Percentiles rank a stretch among this genome's conserved stretches.
These are phyloP conservation scores for Oscheius myriophilus DNA, from an alignment of 2,888 invertebrate species.

Conservation along the genomic window DNA sequence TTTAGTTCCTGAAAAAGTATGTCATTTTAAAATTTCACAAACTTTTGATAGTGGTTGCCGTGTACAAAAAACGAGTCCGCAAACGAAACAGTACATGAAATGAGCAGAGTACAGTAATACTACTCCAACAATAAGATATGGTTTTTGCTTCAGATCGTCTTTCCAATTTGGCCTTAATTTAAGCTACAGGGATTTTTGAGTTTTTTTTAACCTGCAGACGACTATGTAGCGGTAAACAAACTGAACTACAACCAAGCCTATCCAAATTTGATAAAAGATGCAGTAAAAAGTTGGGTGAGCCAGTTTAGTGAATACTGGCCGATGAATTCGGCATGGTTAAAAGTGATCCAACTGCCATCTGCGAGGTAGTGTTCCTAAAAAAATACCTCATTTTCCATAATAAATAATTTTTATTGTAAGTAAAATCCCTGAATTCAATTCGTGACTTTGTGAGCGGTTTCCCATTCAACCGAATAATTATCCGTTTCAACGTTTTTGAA, in stretches of 20 bases:
- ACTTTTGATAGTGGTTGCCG: too few relatives aligned
- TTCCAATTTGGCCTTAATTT: not conserved
- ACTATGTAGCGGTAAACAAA: slow-evolving; percentile 24
- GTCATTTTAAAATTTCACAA: too few relatives aligned
- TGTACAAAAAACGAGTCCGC: too few relatives aligned
- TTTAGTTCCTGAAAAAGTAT: too few relatives aligned
- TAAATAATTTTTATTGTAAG: too few relatives aligned
- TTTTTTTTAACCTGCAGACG: slow-evolving; percentile 12
- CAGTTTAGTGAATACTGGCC: not conserved
- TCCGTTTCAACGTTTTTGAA: too few relatives aligned
- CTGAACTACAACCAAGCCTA: slow-evolving; percentile 21
- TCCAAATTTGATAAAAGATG: slow-evolving; percentile 15
- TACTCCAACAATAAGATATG: not conserved
- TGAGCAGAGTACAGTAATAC: not conserved
- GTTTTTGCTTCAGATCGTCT: not conserved
- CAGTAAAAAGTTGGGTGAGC: slow-evolving; percentile 1
- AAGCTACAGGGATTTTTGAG: too few relatives aligned
- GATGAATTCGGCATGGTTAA: slow-evolving; percentile 8
- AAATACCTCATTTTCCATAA: too few relatives aligned
- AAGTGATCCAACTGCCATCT: slow-evolving; percentile 19
- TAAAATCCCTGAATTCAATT: too few relatives aligned
- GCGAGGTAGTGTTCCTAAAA: slow-evolving; percentile 12
- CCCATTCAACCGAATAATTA: too few relatives aligned
- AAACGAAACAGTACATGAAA: not conserved
- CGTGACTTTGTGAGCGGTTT: too few relatives aligned